Percentiles rank a stretch among this genome's conserved stretches.
These are phyloP conservation scores for Mesitornis unicolor DNA, from an alignment of 2,113 vertebrate genomes.

Conservation along the genomic window DNA sequence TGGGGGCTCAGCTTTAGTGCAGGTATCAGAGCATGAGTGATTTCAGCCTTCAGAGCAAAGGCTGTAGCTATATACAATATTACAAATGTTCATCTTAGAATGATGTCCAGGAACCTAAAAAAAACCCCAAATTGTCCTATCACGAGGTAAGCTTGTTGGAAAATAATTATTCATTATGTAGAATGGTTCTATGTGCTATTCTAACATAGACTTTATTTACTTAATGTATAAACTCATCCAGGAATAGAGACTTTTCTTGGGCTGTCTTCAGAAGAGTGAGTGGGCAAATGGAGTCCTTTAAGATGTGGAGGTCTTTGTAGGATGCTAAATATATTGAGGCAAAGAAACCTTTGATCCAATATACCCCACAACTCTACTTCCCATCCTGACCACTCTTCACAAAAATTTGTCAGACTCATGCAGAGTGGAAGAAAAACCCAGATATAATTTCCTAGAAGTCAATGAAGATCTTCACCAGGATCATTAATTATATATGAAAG, in stretches of 20 bases:
- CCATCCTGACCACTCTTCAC: not conserved
- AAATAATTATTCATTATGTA: not conserved
- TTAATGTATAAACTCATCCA: not conserved
- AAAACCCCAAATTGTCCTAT: not conserved
- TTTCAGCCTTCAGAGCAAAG: not conserved
- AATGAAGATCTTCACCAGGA: not conserved
- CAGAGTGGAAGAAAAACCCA: not conserved
- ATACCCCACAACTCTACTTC: not conserved
- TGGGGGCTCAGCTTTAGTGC: not conserved
- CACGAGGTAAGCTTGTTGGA: not conserved
- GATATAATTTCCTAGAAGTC: not conserved
- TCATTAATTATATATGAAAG: not conserved
- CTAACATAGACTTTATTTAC: not conserved
- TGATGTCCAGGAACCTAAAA: not conserved
- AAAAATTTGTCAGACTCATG: not conserved
- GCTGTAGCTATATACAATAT: not conserved
- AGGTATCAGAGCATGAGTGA: not conserved
- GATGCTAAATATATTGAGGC: not conserved
- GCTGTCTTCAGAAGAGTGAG: not conserved
- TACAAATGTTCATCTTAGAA: not conserved
- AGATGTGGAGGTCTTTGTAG: not conserved
- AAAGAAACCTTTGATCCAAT: not conserved
- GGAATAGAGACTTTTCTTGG: not conserved
- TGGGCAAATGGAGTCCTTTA: not conserved
- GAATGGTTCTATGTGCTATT: not conserved